Evolutionary conservation across 2,888 invertebrate genomes (phyloP), one percentile per base, ranked within the genome.

Genomic region (Sarcophaga rosellei): DNA sequence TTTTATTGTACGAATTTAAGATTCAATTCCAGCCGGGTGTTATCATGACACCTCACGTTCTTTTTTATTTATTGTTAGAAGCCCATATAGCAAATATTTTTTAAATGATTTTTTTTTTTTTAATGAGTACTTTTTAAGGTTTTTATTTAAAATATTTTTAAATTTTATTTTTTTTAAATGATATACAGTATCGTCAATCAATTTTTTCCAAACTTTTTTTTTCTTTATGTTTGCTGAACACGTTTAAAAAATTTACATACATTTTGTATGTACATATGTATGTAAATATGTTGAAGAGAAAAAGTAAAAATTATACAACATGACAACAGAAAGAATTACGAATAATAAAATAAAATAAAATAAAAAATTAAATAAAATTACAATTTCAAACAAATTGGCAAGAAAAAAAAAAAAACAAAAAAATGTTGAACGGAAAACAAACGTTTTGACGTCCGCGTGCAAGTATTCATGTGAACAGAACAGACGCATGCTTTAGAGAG

Each of bases 231-330:
- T 68, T 81, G 73, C 25, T 47, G 66, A 68, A 74, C 74, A 81
- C 81, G 68, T 81, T 10, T 61, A 8, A 74, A 4, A 61, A 73
- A 68, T 68, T 65, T 68, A 73, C 47, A 66, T 66, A 44, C 12
- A 20, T 44, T 66, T 66, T 10, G 17, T 53, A 53, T 15, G 47
- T 35, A 35, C 25, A 25, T 25, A 25, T 0, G 12, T 47, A 47
- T 12, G 5, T 4, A 23, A 3, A 4, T 25, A 25, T 35, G 35
- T 17, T 53, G 12, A 53, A 53, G 2, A 53, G 17, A 53, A 53
- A 53, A 53, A 53, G 12, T 25, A n/a, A 59, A 61, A 73, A 59
- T 57, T 20, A 66, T 66, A 68, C 45, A 80, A 61, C 45, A 59
- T 66, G 73, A 66, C 80, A 73, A 59, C 73, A 59, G 35, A 8